Evolutionary conservation across 2,888 invertebrate genomes (phyloP), one percentile per base, ranked within the genome.

Genomic region (Trisateles emortualis): DNA sequence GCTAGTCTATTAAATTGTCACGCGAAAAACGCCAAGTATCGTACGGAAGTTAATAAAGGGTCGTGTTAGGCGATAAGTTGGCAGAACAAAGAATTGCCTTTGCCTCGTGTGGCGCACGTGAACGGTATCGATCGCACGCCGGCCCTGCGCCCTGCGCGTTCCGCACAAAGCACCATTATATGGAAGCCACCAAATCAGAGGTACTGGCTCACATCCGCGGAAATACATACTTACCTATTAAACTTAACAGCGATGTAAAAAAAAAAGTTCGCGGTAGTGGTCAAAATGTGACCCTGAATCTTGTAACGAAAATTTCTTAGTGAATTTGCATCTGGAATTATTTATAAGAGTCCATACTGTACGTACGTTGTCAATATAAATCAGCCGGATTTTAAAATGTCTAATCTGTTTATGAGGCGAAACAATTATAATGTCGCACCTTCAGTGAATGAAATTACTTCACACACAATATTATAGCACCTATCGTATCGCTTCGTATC

Each of bases 51-150:
- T 76, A 72, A 78, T 78, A 75, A 67, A 72, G 72, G 76, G 72
- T 59, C 62, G 68, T 64, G 72, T 67, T 72, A 59, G 64, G 66
- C 61, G 72, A 73, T 73, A 72, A 70, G 66, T 62, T 66, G 73
- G 66, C 64, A 72, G 79, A 79, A 79, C 79, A 79, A 79, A 79
- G 79, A 78, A 74, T 72, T 70, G 64, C 64, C 63, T 63, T 52
- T 63, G 67, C 62, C 64, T 59, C 64, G 74, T 73, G 64, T 61
- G 52, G 68, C 69, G 76, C 80, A 78, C 80, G 78, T 79, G 78
- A 75, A 70, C 70, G 39, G 36, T 78, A 79, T 80, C 79, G 78
- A 76, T 78, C 76, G 70, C 56, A 46, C 60, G 58, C 36, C 65
- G 65, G 76, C 74, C 74, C 74, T 68, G 74, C 68, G 73, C 74